Conservation (phyloP, 2,888 invertebrate genomes). For the Sinohyriopsis cumingii region DNA sequence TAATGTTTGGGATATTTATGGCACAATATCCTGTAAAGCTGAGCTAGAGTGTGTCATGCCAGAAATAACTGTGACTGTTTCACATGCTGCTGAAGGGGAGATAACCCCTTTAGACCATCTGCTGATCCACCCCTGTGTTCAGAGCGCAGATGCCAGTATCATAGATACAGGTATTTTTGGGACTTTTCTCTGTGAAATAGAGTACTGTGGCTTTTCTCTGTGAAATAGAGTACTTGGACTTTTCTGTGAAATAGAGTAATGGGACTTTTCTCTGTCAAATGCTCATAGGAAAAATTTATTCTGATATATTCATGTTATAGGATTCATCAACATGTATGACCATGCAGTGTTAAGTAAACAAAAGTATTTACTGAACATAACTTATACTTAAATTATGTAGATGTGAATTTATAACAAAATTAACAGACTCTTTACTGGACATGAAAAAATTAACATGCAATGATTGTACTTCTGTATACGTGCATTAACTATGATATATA, state of each 20-base stretch:
- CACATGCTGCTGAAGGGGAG: constrained; percentile 48
- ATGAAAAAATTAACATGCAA: too few relatives aligned
- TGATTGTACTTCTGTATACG: too few relatives aligned
- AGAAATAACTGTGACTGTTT: constrained; percentile 60
- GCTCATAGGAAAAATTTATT: neutral
- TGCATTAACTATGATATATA: too few relatives aligned
- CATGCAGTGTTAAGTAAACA: too few relatives aligned
- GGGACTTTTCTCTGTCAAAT: neutral
- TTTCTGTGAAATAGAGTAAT: neutral
- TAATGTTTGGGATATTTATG: constrained; percentile 61
- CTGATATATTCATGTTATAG: too few relatives aligned
- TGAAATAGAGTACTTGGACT: neutral
- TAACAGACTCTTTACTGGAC: too few relatives aligned
- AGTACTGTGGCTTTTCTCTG: neutral
- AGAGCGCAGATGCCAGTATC: constrained; percentile 56
- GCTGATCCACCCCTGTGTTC: constrained; percentile 64
- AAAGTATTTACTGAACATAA: too few relatives aligned
- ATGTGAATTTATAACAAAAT: too few relatives aligned
- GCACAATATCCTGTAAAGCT: constrained; percentile 60
- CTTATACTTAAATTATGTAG: too few relatives aligned
- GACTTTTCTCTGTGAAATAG: neutral
- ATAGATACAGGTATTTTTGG: constrained; percentile 34
- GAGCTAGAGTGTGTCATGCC: constrained; percentile 62
- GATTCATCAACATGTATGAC: too few relatives aligned
- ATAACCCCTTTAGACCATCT: constrained; percentile 58